A percentile compares a stretch with the other conserved stretches of the same genome.
phyloP scores from a whole-genome alignment of 2,113 vertebrate genomes.

The Platichthys stellatus region DNA sequence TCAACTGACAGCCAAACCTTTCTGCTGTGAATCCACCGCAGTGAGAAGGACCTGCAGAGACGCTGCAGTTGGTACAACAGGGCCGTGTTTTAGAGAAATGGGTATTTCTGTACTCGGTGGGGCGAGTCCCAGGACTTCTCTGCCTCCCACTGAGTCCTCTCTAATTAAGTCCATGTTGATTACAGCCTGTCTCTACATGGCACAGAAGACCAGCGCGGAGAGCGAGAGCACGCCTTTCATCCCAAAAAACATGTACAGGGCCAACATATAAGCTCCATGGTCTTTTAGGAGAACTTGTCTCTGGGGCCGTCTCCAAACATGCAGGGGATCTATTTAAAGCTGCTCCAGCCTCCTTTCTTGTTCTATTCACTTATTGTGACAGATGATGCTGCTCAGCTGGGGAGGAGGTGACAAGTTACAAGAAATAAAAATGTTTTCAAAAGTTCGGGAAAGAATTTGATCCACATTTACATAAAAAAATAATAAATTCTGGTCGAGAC shows the following conservation, averaged over 20 bases:
- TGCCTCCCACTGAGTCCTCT: slow-evolving; percentile 68
- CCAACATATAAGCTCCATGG: slow-evolving; percentile 51
- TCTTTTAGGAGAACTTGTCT: slow-evolving; percentile 37
- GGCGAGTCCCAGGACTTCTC: slow-evolving; percentile 71
- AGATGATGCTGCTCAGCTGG: slow-evolving; percentile 9
- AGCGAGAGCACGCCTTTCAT: slow-evolving; percentile 61
- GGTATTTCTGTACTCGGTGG: slow-evolving; percentile 75
- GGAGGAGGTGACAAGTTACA: not conserved
- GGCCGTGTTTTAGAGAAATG: slow-evolving; percentile 48
- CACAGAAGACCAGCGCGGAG: slow-evolving; percentile 50
- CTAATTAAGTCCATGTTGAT: slow-evolving; percentile 76
- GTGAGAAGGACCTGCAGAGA: not conserved
- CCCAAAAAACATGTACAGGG: slow-evolving; percentile 65
- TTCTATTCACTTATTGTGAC: slow-evolving; percentile 32
- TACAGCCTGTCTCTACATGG: slow-evolving; percentile 66
- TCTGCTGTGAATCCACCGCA: not conserved
- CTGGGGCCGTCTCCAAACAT: slow-evolving; percentile 23
- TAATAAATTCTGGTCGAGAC: too few relatives aligned
- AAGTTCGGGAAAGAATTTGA: too few relatives aligned
- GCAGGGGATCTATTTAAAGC: slow-evolving; percentile 36
- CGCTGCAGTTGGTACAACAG: slow-evolving; percentile 28
- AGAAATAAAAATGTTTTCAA: not conserved
- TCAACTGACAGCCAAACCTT: not conserved
- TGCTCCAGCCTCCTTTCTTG: slow-evolving; percentile 5
- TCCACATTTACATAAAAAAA: too few relatives aligned